Conservation (phyloP, 2,888 invertebrate genomes). For the Aphodius sticticus region DNA sequence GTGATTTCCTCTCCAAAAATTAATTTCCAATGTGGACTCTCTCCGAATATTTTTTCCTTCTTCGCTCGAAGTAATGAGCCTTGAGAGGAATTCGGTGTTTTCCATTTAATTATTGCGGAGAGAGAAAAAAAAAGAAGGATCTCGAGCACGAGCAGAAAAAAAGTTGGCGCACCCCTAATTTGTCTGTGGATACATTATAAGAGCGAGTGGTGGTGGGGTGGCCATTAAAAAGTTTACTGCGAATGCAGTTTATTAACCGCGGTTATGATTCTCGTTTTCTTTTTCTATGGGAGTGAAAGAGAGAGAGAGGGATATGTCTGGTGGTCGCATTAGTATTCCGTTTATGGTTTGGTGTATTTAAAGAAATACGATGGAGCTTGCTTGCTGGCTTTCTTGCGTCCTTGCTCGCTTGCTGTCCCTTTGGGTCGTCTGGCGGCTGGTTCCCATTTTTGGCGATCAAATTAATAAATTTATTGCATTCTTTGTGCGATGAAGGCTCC, state of each 20-base stretch:
- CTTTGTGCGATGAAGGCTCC: slow-evolving; percentile 28
- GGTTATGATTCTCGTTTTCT: slow-evolving; percentile 31
- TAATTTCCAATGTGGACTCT: slow-evolving; percentile 21
- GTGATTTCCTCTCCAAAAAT: slow-evolving; percentile 10
- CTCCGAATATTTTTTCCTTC: not conserved
- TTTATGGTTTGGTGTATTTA: slow-evolving; percentile 28
- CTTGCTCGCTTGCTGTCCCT: not conserved
- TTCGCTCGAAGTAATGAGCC: slow-evolving; percentile 32
- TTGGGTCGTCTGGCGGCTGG: slow-evolving; percentile 22
- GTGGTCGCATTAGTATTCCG: slow-evolving; percentile 30
- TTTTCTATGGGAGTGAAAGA: not conserved
- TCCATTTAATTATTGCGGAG: slow-evolving; percentile 35
- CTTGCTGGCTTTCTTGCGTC: not conserved
- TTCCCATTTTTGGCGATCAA: slow-evolving; percentile 32
- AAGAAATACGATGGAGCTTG: slow-evolving; percentile 20
- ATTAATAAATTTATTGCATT: slow-evolving; percentile 40
- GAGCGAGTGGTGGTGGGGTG: slow-evolving; percentile 26
- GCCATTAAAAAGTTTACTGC: slow-evolving; percentile 40
- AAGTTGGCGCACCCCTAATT: slow-evolving; percentile 30
- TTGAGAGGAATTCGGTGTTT: slow-evolving; percentile 38
- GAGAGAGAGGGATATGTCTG: not conserved
- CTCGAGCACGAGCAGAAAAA: slow-evolving; percentile 14
- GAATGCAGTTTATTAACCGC: slow-evolving; percentile 38
- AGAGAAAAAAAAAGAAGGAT: slow-evolving; percentile 23
- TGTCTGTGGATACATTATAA: slow-evolving; percentile 32